A percentile compares a stretch with the other conserved stretches of the same genome.
Conservation (phyloP, 2,888 invertebrate species). For the Xanthia togata region DNA sequence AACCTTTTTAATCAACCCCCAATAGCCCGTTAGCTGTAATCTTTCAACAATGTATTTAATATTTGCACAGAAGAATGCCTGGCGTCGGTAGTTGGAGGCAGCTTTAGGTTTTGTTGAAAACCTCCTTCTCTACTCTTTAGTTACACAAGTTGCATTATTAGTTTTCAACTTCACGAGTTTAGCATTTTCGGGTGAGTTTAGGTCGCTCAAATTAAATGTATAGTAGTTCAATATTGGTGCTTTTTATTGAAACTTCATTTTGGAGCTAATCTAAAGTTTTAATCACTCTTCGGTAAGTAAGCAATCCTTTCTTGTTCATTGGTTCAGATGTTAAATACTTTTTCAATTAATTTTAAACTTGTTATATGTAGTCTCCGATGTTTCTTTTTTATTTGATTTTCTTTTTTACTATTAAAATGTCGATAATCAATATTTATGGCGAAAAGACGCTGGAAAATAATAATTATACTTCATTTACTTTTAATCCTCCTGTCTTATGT, state of each 20-base stretch:
- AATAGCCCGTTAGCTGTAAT: conserved; percentile 43
- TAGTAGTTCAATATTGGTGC: conserved; percentile 71
- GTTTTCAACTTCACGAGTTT: conserved; percentile 84
- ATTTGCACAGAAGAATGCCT: conserved; percentile 67
- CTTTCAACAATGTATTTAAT: conserved; percentile 62
- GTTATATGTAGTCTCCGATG: conserved; percentile 27
- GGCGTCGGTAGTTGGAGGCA: conserved; percentile 54
- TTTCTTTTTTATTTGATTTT: conserved; percentile 16
- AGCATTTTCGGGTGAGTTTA: conserved; percentile 79
- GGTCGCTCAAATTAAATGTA: conserved; percentile 77
- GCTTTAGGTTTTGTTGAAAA: conserved; percentile 78
- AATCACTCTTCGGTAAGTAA: conserved; percentile 65
- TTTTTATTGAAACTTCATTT: conserved; percentile 73
- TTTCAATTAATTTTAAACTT: conserved; percentile 62
- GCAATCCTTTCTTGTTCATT: conserved; percentile 67
- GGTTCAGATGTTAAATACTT: conserved; percentile 54
- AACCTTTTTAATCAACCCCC: conserved; percentile 47
- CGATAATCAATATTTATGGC: background rate
- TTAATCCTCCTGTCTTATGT: background rate
- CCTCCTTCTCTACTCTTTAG: conserved; percentile 74
- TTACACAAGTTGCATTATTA: conserved; percentile 86
- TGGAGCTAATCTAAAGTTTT: conserved; percentile 74
- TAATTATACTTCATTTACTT: background rate
- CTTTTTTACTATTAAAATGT: background rate
- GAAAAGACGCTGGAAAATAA: background rate